Evolutionary conservation across 2,113 vertebrate species (phyloP).

Genomic region (Rutilus rutilus): DNA sequence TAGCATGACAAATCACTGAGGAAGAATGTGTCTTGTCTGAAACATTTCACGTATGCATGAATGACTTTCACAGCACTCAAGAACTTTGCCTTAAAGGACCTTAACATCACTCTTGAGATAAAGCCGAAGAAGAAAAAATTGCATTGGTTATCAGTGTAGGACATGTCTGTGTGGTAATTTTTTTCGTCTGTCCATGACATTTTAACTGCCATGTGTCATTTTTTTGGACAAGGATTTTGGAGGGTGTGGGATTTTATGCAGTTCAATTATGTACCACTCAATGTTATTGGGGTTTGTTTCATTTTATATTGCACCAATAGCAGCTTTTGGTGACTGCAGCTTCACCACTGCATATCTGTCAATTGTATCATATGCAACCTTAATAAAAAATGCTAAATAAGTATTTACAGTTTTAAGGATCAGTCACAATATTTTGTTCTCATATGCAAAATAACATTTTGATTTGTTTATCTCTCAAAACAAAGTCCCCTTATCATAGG

Average conservation of each 20-base stretch:
- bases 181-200: background rate
- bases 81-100: constrained; percentile 21
- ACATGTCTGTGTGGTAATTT: background rate
- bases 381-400: constrained; percentile 14
- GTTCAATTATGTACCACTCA: constrained; percentile 2
- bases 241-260: background rate
- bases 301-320: constrained; percentile 1
- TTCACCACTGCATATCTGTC: background rate
- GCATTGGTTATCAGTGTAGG: background rate
- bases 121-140: constrained; percentile 2
- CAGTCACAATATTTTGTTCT: background rate
- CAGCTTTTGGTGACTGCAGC: background rate
- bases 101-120: background rate
- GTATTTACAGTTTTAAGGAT: background rate
- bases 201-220: background rate
- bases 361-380: background rate
- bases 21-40: background rate
- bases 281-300: background rate
- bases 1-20: constrained; percentile 31
- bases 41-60: constrained; percentile 20
- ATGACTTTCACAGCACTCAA: background rate
- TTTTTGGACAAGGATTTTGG: background rate
- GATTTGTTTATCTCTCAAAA: background rate
- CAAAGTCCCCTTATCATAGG: background rate
- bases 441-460: background rate